Evolutionary conservation across 2,113 vertebrate species (phyloP).

Genomic region (Brienomyrus brachyistius): DNA sequence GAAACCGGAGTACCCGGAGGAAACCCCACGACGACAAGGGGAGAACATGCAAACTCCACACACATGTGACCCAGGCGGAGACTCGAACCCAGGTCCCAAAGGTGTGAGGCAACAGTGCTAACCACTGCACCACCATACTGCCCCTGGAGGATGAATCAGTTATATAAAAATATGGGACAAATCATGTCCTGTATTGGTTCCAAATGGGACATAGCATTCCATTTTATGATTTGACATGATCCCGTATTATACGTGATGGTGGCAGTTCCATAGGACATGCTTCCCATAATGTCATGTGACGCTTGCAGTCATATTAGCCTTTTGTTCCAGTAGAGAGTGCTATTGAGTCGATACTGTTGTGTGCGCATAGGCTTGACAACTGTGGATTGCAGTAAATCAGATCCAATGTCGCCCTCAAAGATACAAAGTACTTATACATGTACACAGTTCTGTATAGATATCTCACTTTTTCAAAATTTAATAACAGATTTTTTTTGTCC

Average conservation of each 20-base stretch:
- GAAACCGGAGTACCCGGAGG: too few relatives aligned
- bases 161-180: not conserved
- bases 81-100: too few relatives aligned
- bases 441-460: not conserved
- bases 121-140: too few relatives aligned
- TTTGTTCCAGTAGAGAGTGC: constrained; percentile 9
- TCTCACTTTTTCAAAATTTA: not conserved
- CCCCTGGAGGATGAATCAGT: not conserved
- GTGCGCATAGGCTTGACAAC: not conserved
- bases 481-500: not conserved
- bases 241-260: not conserved
- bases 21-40: too few relatives aligned
- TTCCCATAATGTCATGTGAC: not conserved
- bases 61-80: too few relatives aligned
- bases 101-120: too few relatives aligned
- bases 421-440: not conserved
- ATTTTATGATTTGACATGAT: not conserved
- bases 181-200: not conserved
- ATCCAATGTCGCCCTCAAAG: not conserved
- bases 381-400: not conserved
- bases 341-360: not conserved
- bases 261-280: not conserved
- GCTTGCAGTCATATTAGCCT: not conserved
- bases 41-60: too few relatives aligned
- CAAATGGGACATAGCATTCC: not conserved